A percentile compares a stretch with the other conserved stretches of the same genome.
Conservation (phyloP, 1,140 invertebrate genomes). For the Amyelois transitella region DNA sequence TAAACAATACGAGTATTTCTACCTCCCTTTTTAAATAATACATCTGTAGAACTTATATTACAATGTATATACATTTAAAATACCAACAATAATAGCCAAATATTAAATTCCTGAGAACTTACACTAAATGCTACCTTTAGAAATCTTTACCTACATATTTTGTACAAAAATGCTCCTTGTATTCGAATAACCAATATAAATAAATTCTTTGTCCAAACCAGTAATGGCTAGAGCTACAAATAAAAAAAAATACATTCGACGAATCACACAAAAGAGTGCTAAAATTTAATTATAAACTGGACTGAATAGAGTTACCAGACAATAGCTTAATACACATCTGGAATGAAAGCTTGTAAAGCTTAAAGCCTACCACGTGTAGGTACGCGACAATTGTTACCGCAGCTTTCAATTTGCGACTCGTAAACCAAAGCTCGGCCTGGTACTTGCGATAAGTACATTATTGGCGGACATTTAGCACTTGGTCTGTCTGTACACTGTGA, state of each 20-base stretch:
- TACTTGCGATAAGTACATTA: conserved; percentile 60
- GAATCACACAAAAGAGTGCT: not conserved
- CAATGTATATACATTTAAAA: no score
- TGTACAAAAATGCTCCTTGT: no score
- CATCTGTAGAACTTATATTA: no score
- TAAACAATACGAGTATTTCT: no score
- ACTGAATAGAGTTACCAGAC: conserved; percentile 13
- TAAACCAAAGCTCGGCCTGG: conserved; percentile 52
- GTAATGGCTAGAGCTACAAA: not conserved
- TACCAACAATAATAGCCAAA: no score
- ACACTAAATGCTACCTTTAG: no score
- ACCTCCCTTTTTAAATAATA: no score
- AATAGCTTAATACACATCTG: conserved; percentile 15
- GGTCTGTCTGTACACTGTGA: conserved; percentile 48
- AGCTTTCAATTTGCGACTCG: conserved; percentile 59
- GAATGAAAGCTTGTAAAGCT: not conserved
- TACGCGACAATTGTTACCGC: conserved; percentile 32
- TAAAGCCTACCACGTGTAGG: conserved; percentile 9
- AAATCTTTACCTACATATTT: no score
- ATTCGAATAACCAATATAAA: not conserved
- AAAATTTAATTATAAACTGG: conserved; percentile 8
- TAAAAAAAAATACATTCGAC: not conserved
- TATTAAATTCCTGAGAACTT: no score
- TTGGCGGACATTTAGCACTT: conserved; percentile 57
- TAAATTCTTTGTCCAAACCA: no score